phyloP scores from a whole-genome alignment of 2,113 vertebrate species.

The Cygnus buccinator region DNA sequence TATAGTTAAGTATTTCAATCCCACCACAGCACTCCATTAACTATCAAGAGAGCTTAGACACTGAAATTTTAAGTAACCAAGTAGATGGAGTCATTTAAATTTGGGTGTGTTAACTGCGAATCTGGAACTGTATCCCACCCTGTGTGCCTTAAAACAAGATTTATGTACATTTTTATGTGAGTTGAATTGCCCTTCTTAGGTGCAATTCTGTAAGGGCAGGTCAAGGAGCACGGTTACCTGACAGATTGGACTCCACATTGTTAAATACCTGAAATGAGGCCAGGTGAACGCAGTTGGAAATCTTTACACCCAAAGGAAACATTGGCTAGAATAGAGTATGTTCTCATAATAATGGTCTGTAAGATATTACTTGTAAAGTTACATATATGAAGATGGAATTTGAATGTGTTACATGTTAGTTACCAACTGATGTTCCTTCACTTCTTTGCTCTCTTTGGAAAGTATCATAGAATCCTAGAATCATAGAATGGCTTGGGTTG shows the following conservation, averaged over 20 bases:
- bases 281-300: neutral
- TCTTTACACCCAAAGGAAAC: neutral
- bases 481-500: too few relatives aligned
- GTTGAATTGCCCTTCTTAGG: neutral
- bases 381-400: neutral
- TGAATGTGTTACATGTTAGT: neutral
- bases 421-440: neutral
- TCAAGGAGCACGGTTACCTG: neutral
- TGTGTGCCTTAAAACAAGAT: neutral
- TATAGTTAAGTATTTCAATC: neutral
- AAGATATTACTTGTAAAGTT: slow-evolving; percentile 5
- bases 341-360: neutral
- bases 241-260: neutral
- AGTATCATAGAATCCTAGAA: neutral
- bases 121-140: neutral
- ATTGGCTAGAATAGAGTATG: neutral
- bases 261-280: neutral
- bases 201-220: neutral
- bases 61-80: neutral
- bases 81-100: neutral
- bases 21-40: neutral
- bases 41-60: neutral
- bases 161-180: neutral
- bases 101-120: neutral
- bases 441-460: slow-evolving; percentile 9